Conservation (phyloP, 2,888 invertebrate genomes). For the Arctia plantaginis region DNA sequence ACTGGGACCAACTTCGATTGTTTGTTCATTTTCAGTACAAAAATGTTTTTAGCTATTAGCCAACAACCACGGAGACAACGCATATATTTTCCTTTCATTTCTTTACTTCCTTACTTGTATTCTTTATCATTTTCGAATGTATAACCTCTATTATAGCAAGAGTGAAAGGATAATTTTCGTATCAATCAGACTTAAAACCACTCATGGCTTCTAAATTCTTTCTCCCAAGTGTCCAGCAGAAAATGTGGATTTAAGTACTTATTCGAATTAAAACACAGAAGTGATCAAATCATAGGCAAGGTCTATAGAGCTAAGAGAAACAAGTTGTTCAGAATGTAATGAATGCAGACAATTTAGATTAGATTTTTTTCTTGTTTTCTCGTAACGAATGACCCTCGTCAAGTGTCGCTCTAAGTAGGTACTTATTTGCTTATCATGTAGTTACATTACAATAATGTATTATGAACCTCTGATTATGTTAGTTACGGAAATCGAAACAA, state of each 20-base stretch:
- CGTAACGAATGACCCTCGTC: conserved; percentile 10
- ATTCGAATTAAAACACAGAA: not conserved
- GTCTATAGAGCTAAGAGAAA: not conserved
- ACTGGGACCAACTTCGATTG: too few species aligned
- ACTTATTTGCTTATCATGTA: not conserved
- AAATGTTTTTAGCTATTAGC: too few species aligned
- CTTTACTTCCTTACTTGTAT: not conserved
- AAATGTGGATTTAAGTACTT: not conserved
- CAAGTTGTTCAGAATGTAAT: not conserved
- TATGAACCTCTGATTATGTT: not conserved
- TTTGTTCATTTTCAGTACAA: too few species aligned
- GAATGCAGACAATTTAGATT: conserved; percentile 1
- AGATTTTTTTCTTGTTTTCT: not conserved
- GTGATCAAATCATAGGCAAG: not conserved
- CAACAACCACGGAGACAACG: too few species aligned
- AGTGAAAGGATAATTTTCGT: not conserved
- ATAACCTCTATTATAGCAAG: too few species aligned
- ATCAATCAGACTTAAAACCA: too few species aligned
- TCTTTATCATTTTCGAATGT: not conserved
- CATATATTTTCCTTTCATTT: too few species aligned
- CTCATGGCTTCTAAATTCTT: too few species aligned
- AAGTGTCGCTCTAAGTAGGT: conserved; percentile 3
- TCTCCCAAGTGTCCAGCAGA: not conserved
- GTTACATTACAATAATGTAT: not conserved
- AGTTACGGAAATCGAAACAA: not conserved